Evolutionary conservation across 2,888 invertebrate genomes (phyloP), one percentile per base, ranked within the genome.

Genomic region (Epistrophe eligans): DNA sequence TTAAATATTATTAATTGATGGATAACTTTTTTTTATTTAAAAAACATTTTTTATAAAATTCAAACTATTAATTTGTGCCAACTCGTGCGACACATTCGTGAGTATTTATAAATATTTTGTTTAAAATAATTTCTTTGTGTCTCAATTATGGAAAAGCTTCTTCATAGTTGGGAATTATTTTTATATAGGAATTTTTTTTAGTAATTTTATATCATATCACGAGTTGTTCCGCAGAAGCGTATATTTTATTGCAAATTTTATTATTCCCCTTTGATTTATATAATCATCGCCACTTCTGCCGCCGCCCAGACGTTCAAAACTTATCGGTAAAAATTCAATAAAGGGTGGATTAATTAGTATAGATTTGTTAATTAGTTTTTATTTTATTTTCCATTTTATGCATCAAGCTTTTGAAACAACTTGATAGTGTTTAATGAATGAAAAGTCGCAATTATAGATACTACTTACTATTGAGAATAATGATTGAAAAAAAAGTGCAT

Each of bases 211-310:
- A 72, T 73, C 80, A 52, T 81, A 76, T 81, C 80, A 76, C 52
- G 58, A 35, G 57, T 35, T 55, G 60, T 70, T 62, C 52, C 70
- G 76, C 80, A 81, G 77, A 67, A 77, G 67, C 50, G 38, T 50
- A 50, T 35, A 38, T 48, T 57, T 80, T 60, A 50, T 52, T 48
- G 28, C 40, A 40, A 70, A 28, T 66, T 67, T 66, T 38, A 67
- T 80, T 32, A 60, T 35, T 19, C 79, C 71, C 71, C 52, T 24
- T 3, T 43, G 38, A 32, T 32, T 28, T 15, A 55, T 15, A 55
- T 55, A 17, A 66, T 50, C 19, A n/a, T 40, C 38, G 10, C 40
- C n/a, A 45, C 60, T 8, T n/a, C 43, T 15, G 3, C 9, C 15
- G 1, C 64, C n/a, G 10, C 9, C 62, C 9, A 66, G 66, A 35